Conservation (phyloP, 2,797 vertebrate genomes). For the Danio jaintianensis region DNA sequence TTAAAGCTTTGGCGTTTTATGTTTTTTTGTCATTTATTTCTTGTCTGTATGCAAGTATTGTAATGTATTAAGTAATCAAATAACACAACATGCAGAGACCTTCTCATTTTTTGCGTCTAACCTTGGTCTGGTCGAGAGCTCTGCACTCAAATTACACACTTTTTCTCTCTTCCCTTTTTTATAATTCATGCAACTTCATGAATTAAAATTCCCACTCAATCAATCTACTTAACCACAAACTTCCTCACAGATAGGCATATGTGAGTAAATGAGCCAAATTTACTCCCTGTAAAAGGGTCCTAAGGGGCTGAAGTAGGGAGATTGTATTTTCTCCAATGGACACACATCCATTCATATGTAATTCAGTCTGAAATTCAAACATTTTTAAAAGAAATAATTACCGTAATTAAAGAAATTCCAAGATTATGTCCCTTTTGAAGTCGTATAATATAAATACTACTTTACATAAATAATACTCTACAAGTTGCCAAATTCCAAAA, state of each 20-base stretch:
- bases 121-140: conserved; percentile 10
- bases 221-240: conserved; percentile 71
- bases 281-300: conserved; percentile 54
- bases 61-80: conserved; percentile 26
- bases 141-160: conserved; percentile 39
- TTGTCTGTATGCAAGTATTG: not conserved
- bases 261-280: conserved; percentile 62
- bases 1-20: not conserved
- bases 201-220: conserved; percentile 70
- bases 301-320: too few species aligned
- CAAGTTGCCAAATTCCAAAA: too few species aligned
- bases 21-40: not conserved
- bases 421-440: too few species aligned
- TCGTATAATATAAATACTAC: too few species aligned
- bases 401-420: too few species aligned
- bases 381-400: too few species aligned
- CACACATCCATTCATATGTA: too few species aligned
- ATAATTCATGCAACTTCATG: conserved; percentile 51
- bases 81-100: conserved; percentile 22
- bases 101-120: conserved; percentile 19
- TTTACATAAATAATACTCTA: too few species aligned
- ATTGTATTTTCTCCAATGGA: too few species aligned
- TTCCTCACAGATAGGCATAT: conserved; percentile 64
- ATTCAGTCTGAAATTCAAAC: too few species aligned
- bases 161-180: conserved; percentile 21